These are phyloP conservation scores for Anhinga anhinga DNA, from an alignment of 2,113 vertebrate genomes.

Conservation along the genomic window DNA sequence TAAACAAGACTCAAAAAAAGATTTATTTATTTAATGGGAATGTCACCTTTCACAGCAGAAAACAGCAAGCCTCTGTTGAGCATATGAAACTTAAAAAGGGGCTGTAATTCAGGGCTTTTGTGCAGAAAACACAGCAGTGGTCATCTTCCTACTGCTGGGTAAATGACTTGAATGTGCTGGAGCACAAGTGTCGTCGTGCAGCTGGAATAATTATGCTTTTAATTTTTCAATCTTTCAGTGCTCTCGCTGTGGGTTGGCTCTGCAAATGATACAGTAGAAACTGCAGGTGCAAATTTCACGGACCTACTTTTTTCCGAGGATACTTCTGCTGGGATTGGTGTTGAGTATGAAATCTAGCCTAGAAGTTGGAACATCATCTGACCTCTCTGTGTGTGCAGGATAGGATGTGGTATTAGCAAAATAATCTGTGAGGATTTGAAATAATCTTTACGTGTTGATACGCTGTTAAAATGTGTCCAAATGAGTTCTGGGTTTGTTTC, in stretches of 20 bases:
- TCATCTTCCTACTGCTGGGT: not conserved
- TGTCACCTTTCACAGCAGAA: not conserved
- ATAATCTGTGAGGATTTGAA: conserved; percentile 2
- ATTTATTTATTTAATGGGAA: not conserved
- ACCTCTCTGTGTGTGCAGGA: not conserved
- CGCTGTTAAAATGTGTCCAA: not conserved
- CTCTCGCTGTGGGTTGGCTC: not conserved
- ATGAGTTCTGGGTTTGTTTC: not conserved
- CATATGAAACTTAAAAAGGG: not conserved
- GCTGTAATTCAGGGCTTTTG: not conserved
- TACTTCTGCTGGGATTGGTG: not conserved
- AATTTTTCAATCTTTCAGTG: not conserved
- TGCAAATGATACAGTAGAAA: not conserved
- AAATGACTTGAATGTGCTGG: not conserved
- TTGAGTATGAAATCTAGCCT: not conserved
- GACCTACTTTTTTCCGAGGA: not conserved
- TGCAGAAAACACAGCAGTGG: not conserved
- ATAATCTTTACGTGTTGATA: not conserved
- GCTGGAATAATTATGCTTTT: not conserved
- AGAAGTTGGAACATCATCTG: not conserved
- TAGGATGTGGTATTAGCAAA: not conserved
- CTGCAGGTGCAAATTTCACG: not conserved
- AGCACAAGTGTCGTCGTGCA: not conserved
- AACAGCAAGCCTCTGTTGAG: not conserved
- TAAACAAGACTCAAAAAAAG: not conserved